Percentiles rank a stretch among this genome's conserved stretches.
Conservation (phyloP, 2,113 vertebrate species). For the Mohoua ochrocephala region DNA sequence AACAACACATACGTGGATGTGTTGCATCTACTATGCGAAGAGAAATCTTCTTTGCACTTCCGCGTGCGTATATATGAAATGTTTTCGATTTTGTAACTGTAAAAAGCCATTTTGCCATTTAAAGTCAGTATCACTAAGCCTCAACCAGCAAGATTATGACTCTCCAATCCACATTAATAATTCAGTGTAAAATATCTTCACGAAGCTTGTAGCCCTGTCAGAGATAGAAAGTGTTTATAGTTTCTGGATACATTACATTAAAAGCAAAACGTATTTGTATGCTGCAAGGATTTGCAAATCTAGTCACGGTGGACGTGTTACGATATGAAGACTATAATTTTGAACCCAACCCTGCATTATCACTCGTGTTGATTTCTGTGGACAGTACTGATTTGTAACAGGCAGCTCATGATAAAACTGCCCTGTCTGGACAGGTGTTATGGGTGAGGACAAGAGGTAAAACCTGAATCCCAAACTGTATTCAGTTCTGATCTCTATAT, state of each 20-base stretch:
- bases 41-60: not conserved
- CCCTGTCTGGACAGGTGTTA: not conserved
- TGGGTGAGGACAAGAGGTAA: not conserved
- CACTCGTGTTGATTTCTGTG: not conserved
- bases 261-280: not conserved
- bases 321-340: not conserved
- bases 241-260: not conserved
- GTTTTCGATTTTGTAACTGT: not conserved
- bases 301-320: not conserved
- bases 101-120: slow-evolving; percentile 7
- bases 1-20: not conserved
- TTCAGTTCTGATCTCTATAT: not conserved
- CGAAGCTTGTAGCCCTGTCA: not conserved
- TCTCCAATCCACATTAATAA: slow-evolving; percentile 35
- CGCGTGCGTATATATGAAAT: not conserved
- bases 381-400: not conserved
- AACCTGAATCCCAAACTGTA: not conserved
- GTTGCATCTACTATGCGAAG: not conserved
- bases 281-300: not conserved
- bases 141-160: slow-evolving; percentile 5
- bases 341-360: not conserved
- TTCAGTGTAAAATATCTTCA: slow-evolving; percentile 30
- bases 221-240: not conserved
- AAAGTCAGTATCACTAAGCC: not conserved
- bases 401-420: not conserved